Evolutionary conservation across 2,113 vertebrate genomes (phyloP).

Genomic region (Xyliphius kryptos): DNA sequence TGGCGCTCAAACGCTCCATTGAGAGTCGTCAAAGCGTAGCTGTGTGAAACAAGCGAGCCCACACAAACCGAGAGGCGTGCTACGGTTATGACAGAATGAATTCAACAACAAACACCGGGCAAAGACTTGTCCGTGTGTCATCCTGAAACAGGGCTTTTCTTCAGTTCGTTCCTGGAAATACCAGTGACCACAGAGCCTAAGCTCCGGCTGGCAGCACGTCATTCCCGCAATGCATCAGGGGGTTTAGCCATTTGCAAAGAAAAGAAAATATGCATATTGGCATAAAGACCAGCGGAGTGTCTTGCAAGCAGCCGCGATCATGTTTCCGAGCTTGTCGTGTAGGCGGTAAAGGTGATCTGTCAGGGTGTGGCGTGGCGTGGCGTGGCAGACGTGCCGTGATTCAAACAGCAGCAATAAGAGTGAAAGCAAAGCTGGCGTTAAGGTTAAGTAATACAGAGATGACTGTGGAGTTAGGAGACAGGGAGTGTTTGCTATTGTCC

Average conservation of each 20-base stretch:
- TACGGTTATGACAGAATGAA: background rate
- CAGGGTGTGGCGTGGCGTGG: background rate
- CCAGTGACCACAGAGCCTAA: constrained; percentile 11
- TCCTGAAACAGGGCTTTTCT: constrained; percentile 20
- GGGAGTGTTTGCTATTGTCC: too few species aligned
- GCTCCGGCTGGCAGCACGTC: background rate
- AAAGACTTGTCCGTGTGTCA: too few species aligned
- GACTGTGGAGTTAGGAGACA: too few species aligned
- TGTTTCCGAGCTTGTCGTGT: too few species aligned
- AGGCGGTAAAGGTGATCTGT: constrained; percentile 6
- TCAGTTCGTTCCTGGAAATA: constrained; percentile 18
- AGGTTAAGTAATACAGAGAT: too few species aligned
- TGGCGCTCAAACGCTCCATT: constrained; percentile 19
- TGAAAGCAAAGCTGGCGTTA: constrained; percentile 15
- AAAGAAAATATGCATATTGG: background rate
- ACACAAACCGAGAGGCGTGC: constrained; percentile 19
- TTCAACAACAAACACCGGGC: constrained; percentile 6
- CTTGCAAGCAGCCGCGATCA: constrained; percentile 11
- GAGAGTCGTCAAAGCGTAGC: too few species aligned
- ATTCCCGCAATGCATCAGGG: constrained; percentile 10
- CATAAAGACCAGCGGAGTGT: background rate
- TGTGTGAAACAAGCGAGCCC: constrained; percentile 12
- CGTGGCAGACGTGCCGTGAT: constrained; percentile 20
- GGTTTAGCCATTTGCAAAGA: too few species aligned
- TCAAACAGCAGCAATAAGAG: constrained; percentile 9